phyloP scores from a whole-genome alignment of 2,113 vertebrate species.

The Phalacrocorax brasilianus region DNA sequence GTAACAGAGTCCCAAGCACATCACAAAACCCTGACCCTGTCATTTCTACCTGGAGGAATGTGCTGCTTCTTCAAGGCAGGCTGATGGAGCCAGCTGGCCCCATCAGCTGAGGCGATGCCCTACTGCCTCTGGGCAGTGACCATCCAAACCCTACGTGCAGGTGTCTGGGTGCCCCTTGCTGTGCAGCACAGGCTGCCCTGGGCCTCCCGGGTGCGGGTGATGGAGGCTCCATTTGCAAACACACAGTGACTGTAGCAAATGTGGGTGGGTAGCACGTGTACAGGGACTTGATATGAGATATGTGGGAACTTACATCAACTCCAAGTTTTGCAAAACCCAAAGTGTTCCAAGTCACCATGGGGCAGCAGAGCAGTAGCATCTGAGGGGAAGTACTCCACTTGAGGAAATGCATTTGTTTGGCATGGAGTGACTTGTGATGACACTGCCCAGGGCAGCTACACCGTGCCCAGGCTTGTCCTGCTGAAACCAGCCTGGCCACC shows the following conservation, averaged over 20 bases:
- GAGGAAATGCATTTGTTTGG: background rate
- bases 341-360: rapidly evolving
- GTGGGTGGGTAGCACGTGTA: rapidly evolving
- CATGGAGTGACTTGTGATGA: too few relatives aligned
- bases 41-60: rapidly evolving
- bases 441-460: rapidly evolving
- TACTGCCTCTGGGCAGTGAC: background rate
- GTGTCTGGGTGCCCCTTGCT: background rate
- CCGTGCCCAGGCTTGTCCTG: background rate
- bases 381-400: background rate
- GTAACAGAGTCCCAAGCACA: rapidly evolving
- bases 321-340: rapidly evolving
- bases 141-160: rapidly evolving
- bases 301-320: rapidly evolving
- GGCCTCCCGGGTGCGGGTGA: too few relatives aligned
- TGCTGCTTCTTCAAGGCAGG: too few relatives aligned
- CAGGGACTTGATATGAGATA: rapidly evolving
- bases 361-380: background rate
- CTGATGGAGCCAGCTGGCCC: too few relatives aligned
- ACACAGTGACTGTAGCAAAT: rapidly evolving
- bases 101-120: rapidly evolving
- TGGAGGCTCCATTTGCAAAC: rapidly evolving
- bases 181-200: rapidly evolving
- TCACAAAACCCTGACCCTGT: background rate
- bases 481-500: background rate